Conservation (phyloP, 2,113 vertebrate species). For the Cinclus mexicanus region DNA sequence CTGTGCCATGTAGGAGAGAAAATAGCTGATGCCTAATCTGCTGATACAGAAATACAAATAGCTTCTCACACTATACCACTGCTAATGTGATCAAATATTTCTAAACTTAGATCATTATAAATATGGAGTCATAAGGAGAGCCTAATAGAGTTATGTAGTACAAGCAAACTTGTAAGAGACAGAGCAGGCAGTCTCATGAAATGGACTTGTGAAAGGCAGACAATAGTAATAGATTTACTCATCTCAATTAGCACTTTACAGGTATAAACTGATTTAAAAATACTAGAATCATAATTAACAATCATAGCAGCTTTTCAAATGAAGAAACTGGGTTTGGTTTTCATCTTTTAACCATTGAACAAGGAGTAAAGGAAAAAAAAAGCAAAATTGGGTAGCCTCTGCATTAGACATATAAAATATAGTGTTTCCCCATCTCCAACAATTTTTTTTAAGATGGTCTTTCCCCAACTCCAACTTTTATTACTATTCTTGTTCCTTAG, state of each 20-base stretch:
- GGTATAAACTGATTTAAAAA: background rate
- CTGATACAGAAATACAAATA: constrained; percentile 35
- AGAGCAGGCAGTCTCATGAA: background rate
- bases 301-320: background rate
- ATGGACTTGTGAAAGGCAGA: background rate
- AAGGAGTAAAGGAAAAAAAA: background rate
- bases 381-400: background rate
- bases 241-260: background rate
- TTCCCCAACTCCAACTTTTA: background rate
- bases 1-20: background rate
- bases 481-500: background rate
- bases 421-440: background rate
- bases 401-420: background rate
- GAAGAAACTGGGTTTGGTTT: background rate
- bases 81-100: constrained; percentile 44
- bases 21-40: constrained; percentile 12
- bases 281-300: background rate
- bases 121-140: background rate
- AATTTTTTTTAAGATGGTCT: background rate
- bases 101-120: constrained; percentile 17
- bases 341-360: background rate
- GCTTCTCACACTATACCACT: background rate
- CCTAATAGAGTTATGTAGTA: background rate
- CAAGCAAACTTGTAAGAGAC: background rate
- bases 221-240: background rate